These are phyloP conservation scores for Gopherus flavomarginatus DNA, from an alignment of 2,113 vertebrate genomes.

Conservation along the genomic window DNA sequence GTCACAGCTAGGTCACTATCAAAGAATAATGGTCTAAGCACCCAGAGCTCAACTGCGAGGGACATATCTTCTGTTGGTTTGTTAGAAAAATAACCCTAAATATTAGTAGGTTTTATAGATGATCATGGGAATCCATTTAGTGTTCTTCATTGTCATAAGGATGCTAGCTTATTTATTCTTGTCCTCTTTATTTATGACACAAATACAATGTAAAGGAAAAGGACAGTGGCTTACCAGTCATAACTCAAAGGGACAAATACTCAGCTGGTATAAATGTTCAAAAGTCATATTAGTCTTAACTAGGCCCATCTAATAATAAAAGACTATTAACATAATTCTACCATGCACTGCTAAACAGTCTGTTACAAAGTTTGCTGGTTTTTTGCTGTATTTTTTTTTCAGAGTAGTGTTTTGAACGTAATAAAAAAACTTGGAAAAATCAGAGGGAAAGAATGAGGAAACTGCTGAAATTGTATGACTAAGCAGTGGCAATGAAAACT, in stretches of 20 bases:
- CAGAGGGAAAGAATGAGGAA: neutral
- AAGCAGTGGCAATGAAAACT: neutral
- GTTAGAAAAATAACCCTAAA: neutral
- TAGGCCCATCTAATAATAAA: neutral
- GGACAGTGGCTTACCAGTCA: neutral
- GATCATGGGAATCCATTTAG: neutral
- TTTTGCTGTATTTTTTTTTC: neutral
- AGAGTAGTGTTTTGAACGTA: neutral
- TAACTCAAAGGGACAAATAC: neutral
- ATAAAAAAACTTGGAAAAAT: neutral
- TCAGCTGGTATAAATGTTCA: neutral
- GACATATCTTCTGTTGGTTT: neutral
- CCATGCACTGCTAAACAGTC: neutral
- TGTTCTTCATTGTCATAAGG: neutral
- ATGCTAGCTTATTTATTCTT: neutral
- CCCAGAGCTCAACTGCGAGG: neutral
- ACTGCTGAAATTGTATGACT: accelerated
- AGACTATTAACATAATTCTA: neutral
- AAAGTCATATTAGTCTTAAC: neutral
- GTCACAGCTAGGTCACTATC: neutral
- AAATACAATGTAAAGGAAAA: neutral
- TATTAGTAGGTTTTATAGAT: neutral
- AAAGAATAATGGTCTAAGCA: neutral
- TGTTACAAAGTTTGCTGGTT: neutral
- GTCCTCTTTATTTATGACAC: neutral